A percentile compares a stretch with the other conserved stretches of the same genome.
Evolutionary conservation across 2,797 vertebrate genomes (phyloP).

Genomic region (Sebastes kiyomatsui): DNA sequence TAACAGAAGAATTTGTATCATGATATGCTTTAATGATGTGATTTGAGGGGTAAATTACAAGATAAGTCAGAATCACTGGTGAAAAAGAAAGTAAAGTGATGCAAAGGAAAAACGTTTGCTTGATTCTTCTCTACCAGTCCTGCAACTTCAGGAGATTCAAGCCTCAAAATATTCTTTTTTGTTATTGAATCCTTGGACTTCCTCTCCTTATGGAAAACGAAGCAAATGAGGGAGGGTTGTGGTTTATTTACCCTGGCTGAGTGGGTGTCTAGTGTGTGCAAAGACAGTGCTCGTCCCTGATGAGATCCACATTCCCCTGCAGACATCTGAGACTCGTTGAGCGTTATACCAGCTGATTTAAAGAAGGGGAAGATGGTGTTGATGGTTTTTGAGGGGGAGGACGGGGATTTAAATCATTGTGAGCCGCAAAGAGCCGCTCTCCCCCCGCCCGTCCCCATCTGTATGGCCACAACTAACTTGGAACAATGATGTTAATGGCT

Average conservation of each 20-base stretch:
- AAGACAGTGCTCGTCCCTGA: constrained; percentile 58
- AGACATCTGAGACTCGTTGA: constrained; percentile 76
- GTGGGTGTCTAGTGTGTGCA: constrained; percentile 62
- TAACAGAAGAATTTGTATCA: not conserved
- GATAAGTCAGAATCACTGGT: not conserved
- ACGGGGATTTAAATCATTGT: constrained; percentile 39
- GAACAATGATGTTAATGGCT: constrained; percentile 1
- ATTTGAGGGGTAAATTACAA: not conserved
- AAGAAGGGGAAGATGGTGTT: constrained; percentile 44
- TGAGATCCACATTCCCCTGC: constrained; percentile 68
- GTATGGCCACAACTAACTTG: constrained; percentile 33
- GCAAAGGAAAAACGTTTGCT: constrained; percentile 1
- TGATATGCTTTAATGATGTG: not conserved
- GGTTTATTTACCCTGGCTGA: constrained; percentile 76
- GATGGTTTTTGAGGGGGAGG: constrained; percentile 41
- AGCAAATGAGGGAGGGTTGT: constrained; percentile 54
- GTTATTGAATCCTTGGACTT: constrained; percentile 70
- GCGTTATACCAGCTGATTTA: constrained; percentile 75
- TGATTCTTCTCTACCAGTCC: constrained; percentile 1
- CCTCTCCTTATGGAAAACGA: constrained; percentile 72
- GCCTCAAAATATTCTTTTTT: constrained; percentile 42
- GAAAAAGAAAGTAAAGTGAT: constrained; percentile 12
- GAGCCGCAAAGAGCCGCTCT: constrained; percentile 36
- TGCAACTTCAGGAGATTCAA: constrained; percentile 40
- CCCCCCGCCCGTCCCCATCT: not conserved